Evolutionary conservation across 2,888 invertebrate genomes (phyloP), one percentile per base, ranked within the genome.

Genomic region (Agrilus biguttatus): DNA sequence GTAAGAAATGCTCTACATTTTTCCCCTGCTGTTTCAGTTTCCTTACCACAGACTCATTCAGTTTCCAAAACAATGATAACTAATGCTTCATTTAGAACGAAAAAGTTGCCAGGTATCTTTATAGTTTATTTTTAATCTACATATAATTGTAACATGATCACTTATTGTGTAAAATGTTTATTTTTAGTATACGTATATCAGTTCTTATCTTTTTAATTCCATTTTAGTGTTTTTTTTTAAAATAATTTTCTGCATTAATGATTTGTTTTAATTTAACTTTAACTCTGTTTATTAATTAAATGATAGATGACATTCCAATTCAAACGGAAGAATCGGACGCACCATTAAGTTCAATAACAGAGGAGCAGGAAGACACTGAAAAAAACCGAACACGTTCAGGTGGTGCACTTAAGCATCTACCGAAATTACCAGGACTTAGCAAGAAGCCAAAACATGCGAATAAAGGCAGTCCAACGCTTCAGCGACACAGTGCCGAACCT

Each of bases 51-150:
- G 12, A 59, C 61, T 6, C 63, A 60, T n/a, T 79, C 80, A 3
- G 78, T 88, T 55, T 83, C 85, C 1, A 93, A 93, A 66, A 87
- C 91, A 8, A 91, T 95, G 83, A 93, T 97, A 51, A 97, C 96
- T 32, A 97, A 96, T 68, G 96, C 97, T 50, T 96, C 96, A 53
- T 95, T 97, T 71, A 80, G 93, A 51, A 91, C 95, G 51, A 93
- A 91, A 69, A 95, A 95, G 66, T 74, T 97, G 58, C 96, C 96
- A 70, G 88, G 88, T 86, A 69, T 71, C 69, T 19, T n/a, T 17
- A 17, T 17, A 3, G 17, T 17, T 17, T n/a, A n/a, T n/a, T n/a
- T n/a, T n/a, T n/a, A n/a, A n/a, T n/a, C n/a, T n/a, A n/a, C n/a
- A n/a, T n/a, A n/a, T n/a, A n/a, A n/a, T n/a, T n/a, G n/a, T n/a